Base-by-base conservation (phyloP, 2,113 vertebrate species). In the Sinosuthora webbiana region DNA sequence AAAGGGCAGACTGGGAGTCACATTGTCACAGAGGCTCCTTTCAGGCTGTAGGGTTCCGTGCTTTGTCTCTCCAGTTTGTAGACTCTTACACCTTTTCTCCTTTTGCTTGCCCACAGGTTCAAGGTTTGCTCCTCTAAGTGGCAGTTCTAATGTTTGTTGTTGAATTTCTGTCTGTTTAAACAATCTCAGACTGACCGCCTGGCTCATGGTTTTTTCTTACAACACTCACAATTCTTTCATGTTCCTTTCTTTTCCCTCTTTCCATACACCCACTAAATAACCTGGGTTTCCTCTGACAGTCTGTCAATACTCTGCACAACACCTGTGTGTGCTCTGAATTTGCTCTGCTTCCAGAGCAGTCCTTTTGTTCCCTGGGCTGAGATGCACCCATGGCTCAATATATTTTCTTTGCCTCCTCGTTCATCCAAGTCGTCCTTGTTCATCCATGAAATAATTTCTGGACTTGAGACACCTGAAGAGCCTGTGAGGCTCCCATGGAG, bases 401-500 rank as follows among this genome's bases (percentile, higher is more conserved):
- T 3, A 4, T 19, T 77, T 80, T 30, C 50, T 74, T 49, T 27
- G 31, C 59, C 60, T 88, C 37, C 50, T 80, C 2, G 0, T 33
- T 76, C 75, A 69, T 39, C 65, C 62, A 76, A 84, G 28, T 25
- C 77, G 37, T 87, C 56, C 28, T 44, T 24, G 1, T 45, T 55
- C 81, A 89, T 50, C 78, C 53, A 62, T 39, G 21, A 92, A 96
- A 91, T n/a, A 10, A 31, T 67, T 89, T 79, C 52, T 56, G 65
- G 57, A 44, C 9, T 77, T n/a, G 24, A 2, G 13, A 63, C 22
- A 75, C 45, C 39, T 67, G 25, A 74, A 80, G 47, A 68, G 28
- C 44, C 49, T 18, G 0, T 1, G 39, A 91, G 55, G n/a, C 25
- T 92, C 70, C 67, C 4, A 0, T 19, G 47, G 30, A 93, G 47